Evolutionary conservation across 1,140 invertebrate species (phyloP).

Genomic region (Ericerus pela): DNA sequence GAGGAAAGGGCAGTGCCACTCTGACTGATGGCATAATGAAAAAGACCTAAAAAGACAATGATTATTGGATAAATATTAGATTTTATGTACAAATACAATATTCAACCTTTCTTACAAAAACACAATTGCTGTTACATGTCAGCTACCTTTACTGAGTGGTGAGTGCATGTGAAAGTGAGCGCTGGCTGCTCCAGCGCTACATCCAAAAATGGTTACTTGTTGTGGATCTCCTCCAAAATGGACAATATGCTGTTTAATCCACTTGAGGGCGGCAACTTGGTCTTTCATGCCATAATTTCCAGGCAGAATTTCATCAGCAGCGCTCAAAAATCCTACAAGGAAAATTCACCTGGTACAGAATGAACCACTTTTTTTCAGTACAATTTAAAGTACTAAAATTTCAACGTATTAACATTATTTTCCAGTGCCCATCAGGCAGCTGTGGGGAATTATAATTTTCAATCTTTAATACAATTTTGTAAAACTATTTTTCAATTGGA

Average conservation of each 20-base stretch:
- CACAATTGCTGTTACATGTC: neutral
- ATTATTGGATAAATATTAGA: neutral
- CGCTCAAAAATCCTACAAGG: neutral
- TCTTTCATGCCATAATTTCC: conserved; percentile 87
- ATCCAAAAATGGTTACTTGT: conserved; percentile 80
- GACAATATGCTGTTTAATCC: conserved; percentile 73
- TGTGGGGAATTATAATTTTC: too few species aligned
- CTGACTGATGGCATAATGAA: conserved; percentile 30
- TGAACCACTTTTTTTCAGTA: too few species aligned
- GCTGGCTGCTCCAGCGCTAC: conserved; percentile 60
- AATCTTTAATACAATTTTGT: too few species aligned
- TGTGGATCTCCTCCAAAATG: conserved; percentile 72
- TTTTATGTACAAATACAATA: too few species aligned
- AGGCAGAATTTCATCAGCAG: conserved; percentile 29
- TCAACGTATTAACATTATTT: too few species aligned
- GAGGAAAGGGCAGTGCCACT: conserved; percentile 50
- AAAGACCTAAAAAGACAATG: conserved; percentile 21
- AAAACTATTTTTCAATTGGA: too few species aligned
- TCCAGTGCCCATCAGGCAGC: too few species aligned
- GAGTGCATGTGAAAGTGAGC: conserved; percentile 53
- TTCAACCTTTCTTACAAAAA: neutral
- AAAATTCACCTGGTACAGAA: too few species aligned
- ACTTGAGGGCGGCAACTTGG: conserved; percentile 70
- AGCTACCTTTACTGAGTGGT: conserved; percentile 24
- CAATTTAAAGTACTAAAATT: too few species aligned